These are phyloP conservation scores for Netelia virgata DNA, from an alignment of 2,888 invertebrate species.

Conservation along the genomic window DNA sequence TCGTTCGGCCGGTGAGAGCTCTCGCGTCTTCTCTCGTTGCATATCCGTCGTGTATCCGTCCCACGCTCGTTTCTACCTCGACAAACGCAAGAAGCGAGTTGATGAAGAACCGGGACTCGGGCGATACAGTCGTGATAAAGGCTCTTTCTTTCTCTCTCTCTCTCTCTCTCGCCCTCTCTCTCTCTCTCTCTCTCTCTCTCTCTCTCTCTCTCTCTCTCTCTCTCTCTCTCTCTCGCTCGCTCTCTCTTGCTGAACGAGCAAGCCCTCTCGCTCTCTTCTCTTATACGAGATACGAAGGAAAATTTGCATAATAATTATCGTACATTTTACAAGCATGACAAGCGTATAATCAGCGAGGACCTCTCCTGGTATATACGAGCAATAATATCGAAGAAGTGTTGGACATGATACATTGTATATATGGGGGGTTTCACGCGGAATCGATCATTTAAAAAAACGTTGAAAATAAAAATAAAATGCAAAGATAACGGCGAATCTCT, in stretches of 20 bases:
- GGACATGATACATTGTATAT: constrained; percentile 23
- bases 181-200: constrained; percentile 27
- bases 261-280: constrained; percentile 11
- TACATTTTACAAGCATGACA: constrained; percentile 66
- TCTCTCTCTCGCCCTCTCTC: constrained; percentile 30
- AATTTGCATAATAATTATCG: constrained; percentile 71
- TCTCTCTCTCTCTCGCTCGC: constrained; percentile 6
- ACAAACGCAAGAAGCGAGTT: constrained; percentile 45
- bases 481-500: too few relatives aligned
- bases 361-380: constrained; percentile 16
- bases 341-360: constrained; percentile 62
- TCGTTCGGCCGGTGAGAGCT: constrained; percentile 17
- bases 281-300: constrained; percentile 39
- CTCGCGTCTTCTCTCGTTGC: constrained; percentile 31
- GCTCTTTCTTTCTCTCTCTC: constrained; percentile 36
- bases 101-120: constrained; percentile 36
- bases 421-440: not conserved
- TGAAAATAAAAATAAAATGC: too few relatives aligned
- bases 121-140: constrained; percentile 66
- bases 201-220: constrained; percentile 16
- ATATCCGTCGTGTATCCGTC: constrained; percentile 47
- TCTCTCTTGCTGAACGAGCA: constrained; percentile 10
- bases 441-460: not conserved
- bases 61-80: constrained; percentile 59
- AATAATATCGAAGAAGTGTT: constrained; percentile 38